Percentiles rank a stretch among this genome's conserved stretches.
phyloP scores from a whole-genome alignment of 2,888 invertebrate species.

The Diploptera punctata region DNA sequence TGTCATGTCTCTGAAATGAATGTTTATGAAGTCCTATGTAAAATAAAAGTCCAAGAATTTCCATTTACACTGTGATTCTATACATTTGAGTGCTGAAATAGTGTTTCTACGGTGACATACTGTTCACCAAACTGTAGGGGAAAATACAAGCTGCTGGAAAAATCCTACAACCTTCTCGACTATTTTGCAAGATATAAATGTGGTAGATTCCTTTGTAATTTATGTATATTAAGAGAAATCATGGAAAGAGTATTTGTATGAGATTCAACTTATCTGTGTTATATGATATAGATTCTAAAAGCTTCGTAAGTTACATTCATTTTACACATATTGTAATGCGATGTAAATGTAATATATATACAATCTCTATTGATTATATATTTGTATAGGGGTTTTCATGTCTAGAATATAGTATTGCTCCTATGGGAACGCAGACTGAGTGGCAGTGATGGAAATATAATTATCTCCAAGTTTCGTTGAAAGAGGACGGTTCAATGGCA shows the following conservation, averaged over 20 bases:
- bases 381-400: too few species aligned
- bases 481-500: too few species aligned
- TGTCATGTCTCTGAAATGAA: neutral
- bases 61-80: conserved; percentile 16
- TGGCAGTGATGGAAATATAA: too few species aligned
- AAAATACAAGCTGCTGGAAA: neutral
- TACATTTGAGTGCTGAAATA: neutral
- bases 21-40: neutral
- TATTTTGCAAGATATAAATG: neutral
- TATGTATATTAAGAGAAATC: neutral
- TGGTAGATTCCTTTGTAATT: neutral
- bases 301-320: neutral
- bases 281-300: neutral
- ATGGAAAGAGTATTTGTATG: neutral
- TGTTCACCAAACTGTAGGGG: neutral
- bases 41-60: conserved; percentile 14
- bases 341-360: too few species aligned
- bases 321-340: neutral
- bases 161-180: neutral
- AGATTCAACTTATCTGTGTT: neutral
- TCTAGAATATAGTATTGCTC: too few species aligned
- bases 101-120: neutral
- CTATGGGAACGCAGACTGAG: too few species aligned
- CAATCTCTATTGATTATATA: too few species aligned
- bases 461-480: too few species aligned